These are phyloP conservation scores for Noctua janthina DNA, from an alignment of 2,888 invertebrate genomes.

Conservation along the genomic window DNA sequence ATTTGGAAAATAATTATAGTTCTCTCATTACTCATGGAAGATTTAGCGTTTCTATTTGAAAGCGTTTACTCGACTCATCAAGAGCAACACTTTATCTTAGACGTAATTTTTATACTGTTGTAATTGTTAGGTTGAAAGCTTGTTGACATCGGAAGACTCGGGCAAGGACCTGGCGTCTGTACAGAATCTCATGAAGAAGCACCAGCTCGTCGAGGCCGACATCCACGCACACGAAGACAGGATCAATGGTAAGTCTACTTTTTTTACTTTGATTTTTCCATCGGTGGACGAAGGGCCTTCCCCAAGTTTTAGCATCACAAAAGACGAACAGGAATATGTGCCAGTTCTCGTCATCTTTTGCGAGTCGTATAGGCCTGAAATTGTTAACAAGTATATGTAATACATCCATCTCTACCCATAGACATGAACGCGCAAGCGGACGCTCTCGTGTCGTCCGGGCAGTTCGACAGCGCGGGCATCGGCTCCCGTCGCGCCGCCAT, in stretches of 20 bases:
- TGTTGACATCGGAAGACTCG: slow-evolving; percentile 98
- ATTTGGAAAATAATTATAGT: not conserved
- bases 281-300: not conserved
- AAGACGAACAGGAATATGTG: not conserved
- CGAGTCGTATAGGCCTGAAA: not conserved
- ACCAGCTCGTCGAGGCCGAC: slow-evolving; percentile 99
- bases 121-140: slow-evolving; percentile 94
- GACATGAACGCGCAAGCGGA: slow-evolving; percentile 99
- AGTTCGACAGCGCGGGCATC: slow-evolving; percentile 99
- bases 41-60: not conserved
- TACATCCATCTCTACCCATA: slow-evolving; percentile 60
- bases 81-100: not conserved
- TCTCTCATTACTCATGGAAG: not conserved
- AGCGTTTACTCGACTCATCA: not conserved
- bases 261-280: not conserved
- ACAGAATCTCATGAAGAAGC: slow-evolving; percentile 99
- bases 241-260: slow-evolving; percentile 92
- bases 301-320: not conserved
- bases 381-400: not conserved
- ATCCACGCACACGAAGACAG: slow-evolving; percentile 99
- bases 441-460: slow-evolving; percentile 98
- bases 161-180: slow-evolving; percentile 99
- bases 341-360: not conserved
- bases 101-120: not conserved
- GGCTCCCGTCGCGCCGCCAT: slow-evolving; percentile 98